phyloP scores from a whole-genome alignment of 2,888 invertebrate species.

The Neoascia interrupta region DNA sequence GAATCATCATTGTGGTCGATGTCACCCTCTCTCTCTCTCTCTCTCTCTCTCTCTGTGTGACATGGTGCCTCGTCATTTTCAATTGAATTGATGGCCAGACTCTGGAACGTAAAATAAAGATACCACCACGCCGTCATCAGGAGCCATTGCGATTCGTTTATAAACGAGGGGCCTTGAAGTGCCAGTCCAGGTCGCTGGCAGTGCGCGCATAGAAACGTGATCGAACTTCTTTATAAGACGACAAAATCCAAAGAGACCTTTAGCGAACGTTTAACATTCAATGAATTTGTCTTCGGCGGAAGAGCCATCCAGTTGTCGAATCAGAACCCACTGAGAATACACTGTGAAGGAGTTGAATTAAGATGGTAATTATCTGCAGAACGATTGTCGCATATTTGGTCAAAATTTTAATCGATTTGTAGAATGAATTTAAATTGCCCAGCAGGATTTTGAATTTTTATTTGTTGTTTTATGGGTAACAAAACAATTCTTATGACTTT shows the following conservation, averaged over 20 bases:
- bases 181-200: slow-evolving; percentile 2
- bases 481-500: too few species aligned
- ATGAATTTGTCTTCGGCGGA: slow-evolving; percentile 43
- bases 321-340: too few species aligned
- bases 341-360: too few species aligned
- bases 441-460: too few species aligned
- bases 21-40: not conserved
- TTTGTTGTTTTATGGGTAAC: too few species aligned
- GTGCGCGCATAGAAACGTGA: slow-evolving; percentile 55
- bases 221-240: slow-evolving; percentile 41
- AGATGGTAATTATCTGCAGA: too few species aligned
- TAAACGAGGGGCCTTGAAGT: slow-evolving; percentile 38
- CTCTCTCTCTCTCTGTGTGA: slow-evolving; percentile 1
- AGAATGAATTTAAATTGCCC: too few species aligned
- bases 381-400: too few species aligned
- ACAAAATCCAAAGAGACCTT: slow-evolving; percentile 2
- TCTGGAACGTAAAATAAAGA: slow-evolving; percentile 39
- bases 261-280: slow-evolving; percentile 35
- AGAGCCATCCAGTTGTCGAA: too few species aligned
- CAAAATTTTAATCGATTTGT: too few species aligned
- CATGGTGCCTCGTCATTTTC: not conserved
- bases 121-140: not conserved
- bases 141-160: not conserved
- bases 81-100: slow-evolving; percentile 33
- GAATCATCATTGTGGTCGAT: slow-evolving; percentile 14